These are phyloP conservation scores for Peromyscus eremicus DNA, from an alignment of 2,797 vertebrate genomes.

Conservation along the genomic window DNA sequence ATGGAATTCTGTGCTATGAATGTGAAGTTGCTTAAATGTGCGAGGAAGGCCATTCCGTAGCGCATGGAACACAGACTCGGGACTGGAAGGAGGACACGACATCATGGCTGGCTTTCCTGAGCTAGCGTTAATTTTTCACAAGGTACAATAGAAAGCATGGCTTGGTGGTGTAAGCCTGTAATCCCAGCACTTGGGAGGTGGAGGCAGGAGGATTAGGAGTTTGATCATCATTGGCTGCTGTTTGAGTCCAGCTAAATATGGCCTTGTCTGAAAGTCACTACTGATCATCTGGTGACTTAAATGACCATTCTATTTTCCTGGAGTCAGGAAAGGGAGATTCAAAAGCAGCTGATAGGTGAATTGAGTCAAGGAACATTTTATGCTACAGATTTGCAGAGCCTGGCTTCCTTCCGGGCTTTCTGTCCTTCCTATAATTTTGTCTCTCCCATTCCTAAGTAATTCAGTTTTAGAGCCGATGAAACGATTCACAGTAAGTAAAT, in stretches of 20 bases:
- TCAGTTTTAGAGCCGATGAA: not conserved
- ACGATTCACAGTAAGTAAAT: not conserved
- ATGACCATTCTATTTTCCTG: not conserved
- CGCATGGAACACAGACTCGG: slow-evolving; percentile 55
- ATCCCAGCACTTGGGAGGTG: not conserved
- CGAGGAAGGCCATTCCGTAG: slow-evolving; percentile 47
- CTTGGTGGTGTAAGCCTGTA: not conserved
- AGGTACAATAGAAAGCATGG: not conserved
- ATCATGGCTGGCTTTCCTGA: not conserved
- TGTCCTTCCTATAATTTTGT: not conserved
- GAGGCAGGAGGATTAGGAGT: not conserved
- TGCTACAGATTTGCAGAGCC: not conserved
- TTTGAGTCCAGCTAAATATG: not conserved
- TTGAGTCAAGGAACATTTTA: not conserved
- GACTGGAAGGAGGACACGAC: slow-evolving; percentile 56
- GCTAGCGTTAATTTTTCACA: not conserved
- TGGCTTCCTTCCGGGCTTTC: not conserved
- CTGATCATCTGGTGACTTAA: not conserved
- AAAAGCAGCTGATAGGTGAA: slow-evolving; percentile 4
- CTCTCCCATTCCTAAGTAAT: not conserved
- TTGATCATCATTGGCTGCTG: not conserved
- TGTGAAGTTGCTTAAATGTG: slow-evolving; percentile 58
- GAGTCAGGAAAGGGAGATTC: not conserved
- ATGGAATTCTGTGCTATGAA: not conserved
- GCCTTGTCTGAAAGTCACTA: not conserved